Evolutionary conservation across 2,113 vertebrate species (phyloP).

Genomic region (Plestiodon gilberti): DNA sequence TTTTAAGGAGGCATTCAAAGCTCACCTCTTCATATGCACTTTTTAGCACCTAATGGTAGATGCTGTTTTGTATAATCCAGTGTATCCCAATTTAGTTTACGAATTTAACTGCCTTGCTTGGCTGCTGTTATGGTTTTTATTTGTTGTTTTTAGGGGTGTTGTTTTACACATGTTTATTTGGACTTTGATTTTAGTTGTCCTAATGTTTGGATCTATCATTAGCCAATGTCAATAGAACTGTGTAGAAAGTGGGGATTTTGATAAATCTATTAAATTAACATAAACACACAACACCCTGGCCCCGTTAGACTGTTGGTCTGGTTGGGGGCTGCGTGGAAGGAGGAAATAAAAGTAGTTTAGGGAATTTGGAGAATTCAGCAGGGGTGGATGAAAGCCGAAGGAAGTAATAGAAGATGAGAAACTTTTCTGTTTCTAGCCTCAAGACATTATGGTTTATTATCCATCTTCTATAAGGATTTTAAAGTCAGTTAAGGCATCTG

Average conservation of each 20-base stretch:
- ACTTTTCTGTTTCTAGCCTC: background rate
- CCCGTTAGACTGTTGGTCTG: too few relatives aligned
- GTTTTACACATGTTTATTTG: too few relatives aligned
- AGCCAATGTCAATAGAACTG: background rate
- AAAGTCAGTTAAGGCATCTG: background rate
- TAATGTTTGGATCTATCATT: background rate
- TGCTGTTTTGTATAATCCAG: background rate
- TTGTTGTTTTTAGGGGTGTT: background rate
- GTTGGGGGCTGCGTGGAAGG: too few relatives aligned
- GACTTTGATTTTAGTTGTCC: background rate
- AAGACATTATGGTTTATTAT: background rate
- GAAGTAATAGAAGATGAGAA: too few relatives aligned
- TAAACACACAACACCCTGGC: too few relatives aligned
- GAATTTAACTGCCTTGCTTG: too few relatives aligned
- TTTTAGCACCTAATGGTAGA: too few relatives aligned
- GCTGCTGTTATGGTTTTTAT: background rate
- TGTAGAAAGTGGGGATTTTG: background rate
- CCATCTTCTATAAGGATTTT: background rate
- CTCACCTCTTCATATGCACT: too few relatives aligned
- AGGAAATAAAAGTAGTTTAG: too few relatives aligned
- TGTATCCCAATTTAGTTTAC: background rate
- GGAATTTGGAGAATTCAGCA: too few relatives aligned
- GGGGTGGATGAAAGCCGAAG: too few relatives aligned
- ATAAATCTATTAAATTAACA: background rate
- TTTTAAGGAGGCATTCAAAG: too few relatives aligned